Evolutionary conservation across 1,140 invertebrate species (phyloP), one percentile per base, ranked within the genome.

Genomic region (Formica exsecta): DNA sequence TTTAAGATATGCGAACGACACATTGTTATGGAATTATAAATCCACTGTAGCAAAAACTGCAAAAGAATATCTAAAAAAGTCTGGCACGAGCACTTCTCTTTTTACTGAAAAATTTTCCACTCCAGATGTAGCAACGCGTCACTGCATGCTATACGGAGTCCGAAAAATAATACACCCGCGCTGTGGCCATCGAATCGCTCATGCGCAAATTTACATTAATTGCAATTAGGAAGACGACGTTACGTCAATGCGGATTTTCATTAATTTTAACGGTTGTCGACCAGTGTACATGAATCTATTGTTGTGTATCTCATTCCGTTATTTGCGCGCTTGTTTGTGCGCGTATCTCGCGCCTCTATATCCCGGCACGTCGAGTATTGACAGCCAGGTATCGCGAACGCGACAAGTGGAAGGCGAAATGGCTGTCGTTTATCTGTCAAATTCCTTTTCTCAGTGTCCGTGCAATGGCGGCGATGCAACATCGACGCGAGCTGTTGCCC

Each of bases 391-490:
- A 73, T 81, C 68, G n/a, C 38, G 65, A n/a, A 19, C 4, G 8
- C 19, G 54, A 61, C 38, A 57, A 29, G 54, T 75, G 38, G 41
- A 85, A 85, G 74, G 57, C 48, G 44, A 51, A 44, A 66, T 29
- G 19, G 73, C 68, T 88, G 75, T 70, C 51, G 81, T 85, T 89
- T 85, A 61, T 36, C 22, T 65, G 66, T 79, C 61, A 59, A 61
- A 89, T 85, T 74, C 25, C 79, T 77, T 76, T 76, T 57, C 73
- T 66, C 16, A 5, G 13, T 38, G 38, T 16, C 19, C 36, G 61
- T 74, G 68, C 79, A 44, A 57, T 38, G 16, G 19, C 64, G 8
- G 32, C 32, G 13, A 22, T 44, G 54, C 32, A 80, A 74, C 38
- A 9, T 74, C 79, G 54, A 44, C 68, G 9, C 38, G 54, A 61